Conservation (phyloP, 2,113 vertebrate genomes). For the Okapia johnstoni region DNA sequence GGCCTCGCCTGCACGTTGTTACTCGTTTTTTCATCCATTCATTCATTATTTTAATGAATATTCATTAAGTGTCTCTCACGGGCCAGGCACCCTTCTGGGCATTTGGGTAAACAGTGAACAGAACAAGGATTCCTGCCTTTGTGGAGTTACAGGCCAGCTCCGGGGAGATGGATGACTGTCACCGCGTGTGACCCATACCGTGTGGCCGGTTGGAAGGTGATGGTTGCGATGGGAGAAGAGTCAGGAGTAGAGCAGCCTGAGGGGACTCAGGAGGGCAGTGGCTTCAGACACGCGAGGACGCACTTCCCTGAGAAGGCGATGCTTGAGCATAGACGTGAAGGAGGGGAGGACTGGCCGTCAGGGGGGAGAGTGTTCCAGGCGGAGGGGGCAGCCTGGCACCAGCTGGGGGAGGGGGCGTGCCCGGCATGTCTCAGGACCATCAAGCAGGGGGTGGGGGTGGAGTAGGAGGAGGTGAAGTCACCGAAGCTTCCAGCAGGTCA, state of each 20-base stretch:
- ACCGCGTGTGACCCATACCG: accelerated
- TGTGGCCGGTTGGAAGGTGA: not conserved
- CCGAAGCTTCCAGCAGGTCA: not conserved
- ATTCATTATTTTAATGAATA: not conserved
- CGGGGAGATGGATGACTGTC: not conserved
- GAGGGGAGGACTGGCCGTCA: not conserved
- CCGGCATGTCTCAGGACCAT: not conserved
- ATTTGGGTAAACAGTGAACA: not conserved
- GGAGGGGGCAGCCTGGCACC: not conserved
- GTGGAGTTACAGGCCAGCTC: not conserved
- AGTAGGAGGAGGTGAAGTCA: not conserved
- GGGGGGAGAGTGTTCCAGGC: not conserved
- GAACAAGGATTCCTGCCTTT: not conserved
- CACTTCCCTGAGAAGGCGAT: not conserved
- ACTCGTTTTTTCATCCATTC: accelerated
- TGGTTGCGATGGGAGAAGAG: not conserved
- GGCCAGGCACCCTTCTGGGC: not conserved
- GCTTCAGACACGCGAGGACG: no score
- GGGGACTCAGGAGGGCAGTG: not conserved
- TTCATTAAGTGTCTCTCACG: not conserved
- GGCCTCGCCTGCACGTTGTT: not conserved
- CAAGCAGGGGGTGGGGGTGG: not conserved
- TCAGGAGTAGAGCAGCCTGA: not conserved
- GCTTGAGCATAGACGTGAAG: not conserved
- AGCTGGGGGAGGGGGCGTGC: not conserved